These are phyloP conservation scores for Burhinus oedicnemus DNA, from an alignment of 2,113 vertebrate species.

Conservation along the genomic window DNA sequence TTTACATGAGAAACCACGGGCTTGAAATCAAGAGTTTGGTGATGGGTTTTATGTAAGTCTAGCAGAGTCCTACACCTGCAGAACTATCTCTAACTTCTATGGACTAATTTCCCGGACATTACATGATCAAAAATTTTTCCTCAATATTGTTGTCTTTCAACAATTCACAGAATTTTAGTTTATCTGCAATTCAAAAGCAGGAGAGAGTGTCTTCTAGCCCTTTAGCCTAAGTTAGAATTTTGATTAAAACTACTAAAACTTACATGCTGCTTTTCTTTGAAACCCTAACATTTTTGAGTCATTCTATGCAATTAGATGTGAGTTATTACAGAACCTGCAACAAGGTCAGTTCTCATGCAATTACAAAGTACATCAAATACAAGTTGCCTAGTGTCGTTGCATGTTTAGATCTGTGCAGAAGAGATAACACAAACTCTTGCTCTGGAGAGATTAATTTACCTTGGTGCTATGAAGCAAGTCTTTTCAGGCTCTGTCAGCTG, in stretches of 20 bases:
- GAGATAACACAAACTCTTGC: background rate
- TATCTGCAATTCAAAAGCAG: background rate
- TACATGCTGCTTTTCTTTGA: background rate
- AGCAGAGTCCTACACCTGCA: background rate
- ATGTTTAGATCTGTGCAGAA: background rate
- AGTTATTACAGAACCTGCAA: background rate
- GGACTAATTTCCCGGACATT: background rate
- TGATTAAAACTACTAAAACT: background rate
- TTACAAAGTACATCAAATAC: background rate
- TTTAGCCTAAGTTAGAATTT: background rate
- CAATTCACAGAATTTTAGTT: background rate
- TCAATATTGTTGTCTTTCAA: background rate
- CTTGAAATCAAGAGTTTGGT: background rate
- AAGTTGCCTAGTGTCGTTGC: background rate
- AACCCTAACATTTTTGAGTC: background rate
- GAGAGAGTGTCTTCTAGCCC: background rate
- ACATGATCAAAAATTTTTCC: background rate
- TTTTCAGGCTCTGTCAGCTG: background rate
- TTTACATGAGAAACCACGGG: background rate
- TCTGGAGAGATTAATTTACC: background rate
- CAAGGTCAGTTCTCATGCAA: background rate
- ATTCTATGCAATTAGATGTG: background rate
- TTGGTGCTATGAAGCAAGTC: background rate
- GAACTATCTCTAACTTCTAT: background rate
- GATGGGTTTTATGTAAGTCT: background rate